Conservation (phyloP, 92 coral and sea anemone species). For the Paragorgia papillata region DNA sequence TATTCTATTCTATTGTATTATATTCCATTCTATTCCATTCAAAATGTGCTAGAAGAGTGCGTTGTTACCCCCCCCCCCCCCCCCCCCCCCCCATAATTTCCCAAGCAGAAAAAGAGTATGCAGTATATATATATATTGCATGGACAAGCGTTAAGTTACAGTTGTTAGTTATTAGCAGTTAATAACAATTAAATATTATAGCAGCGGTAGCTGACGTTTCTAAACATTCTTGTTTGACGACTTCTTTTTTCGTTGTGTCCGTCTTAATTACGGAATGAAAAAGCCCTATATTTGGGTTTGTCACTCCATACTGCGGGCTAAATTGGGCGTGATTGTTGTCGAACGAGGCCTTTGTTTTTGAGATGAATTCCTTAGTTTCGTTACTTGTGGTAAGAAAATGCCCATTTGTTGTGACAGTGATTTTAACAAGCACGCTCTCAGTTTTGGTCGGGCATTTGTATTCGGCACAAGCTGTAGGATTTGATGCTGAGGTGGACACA, state of each 20-base stretch:
- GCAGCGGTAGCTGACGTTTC: neutral
- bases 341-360: neutral
- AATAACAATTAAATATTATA: neutral
- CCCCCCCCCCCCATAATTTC: no score
- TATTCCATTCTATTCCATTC: no score
- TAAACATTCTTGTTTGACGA: neutral
- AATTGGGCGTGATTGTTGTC: neutral
- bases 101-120: no score
- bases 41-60: no score
- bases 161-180: no score
- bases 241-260: neutral
- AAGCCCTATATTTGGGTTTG: neutral
- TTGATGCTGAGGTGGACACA: neutral
- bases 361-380: neutral
- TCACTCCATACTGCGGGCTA: neutral
- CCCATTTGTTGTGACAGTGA: neutral
- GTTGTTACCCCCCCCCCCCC: no score
- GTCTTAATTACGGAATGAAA: neutral
- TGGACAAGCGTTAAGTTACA: no score
- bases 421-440: neutral
- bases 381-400: neutral
- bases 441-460: conserved; percentile 5
- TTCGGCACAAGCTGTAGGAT: conserved; percentile 17
- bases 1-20: no score
- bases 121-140: no score